Evolutionary conservation across 2,888 invertebrate species (phyloP).

Genomic region (Xylophagus ater): DNA sequence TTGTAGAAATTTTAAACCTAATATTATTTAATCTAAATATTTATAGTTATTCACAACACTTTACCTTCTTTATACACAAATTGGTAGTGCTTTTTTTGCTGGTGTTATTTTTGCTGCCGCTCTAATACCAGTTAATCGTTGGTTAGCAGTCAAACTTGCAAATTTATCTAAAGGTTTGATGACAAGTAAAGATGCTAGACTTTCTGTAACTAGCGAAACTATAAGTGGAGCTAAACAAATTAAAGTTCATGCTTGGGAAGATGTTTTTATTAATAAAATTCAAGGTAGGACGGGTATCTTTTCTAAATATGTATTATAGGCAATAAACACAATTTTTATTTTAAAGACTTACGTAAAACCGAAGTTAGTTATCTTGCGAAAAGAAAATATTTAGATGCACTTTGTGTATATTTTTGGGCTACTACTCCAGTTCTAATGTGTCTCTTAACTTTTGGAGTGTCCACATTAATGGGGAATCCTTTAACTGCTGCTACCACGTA

Average conservation of each 20-base stretch:
- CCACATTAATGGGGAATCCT: constrained; percentile 62
- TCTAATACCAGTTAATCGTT: constrained; percentile 86
- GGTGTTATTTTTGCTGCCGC: constrained; percentile 77
- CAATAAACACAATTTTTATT: constrained; percentile 6
- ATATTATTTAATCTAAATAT: too few species aligned
- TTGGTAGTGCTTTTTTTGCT: constrained; percentile 83
- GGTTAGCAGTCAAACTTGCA: constrained; percentile 82
- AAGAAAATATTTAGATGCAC: constrained; percentile 90
- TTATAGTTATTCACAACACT: constrained; percentile 67
- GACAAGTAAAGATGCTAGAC: constrained; percentile 79
- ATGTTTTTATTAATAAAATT: constrained; percentile 63
- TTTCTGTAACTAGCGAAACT: constrained; percentile 77
- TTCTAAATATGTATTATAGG: constrained; percentile 3
- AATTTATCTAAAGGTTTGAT: constrained; percentile 76
- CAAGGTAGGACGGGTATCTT: constrained; percentile 43
- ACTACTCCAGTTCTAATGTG: constrained; percentile 89
- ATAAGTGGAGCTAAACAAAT: constrained; percentile 79
- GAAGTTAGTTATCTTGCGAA: constrained; percentile 71
- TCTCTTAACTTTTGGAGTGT: constrained; percentile 69
- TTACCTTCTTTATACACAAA: constrained; percentile 74
- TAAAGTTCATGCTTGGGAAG: constrained; percentile 91
- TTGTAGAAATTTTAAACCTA: background rate
- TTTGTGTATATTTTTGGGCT: constrained; percentile 98
- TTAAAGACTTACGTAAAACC: constrained; percentile 49
- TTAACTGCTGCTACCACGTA: constrained; percentile 87